Evolutionary conservation across 1,140 invertebrate species (phyloP).

Genomic region (Micrasema longulum): DNA sequence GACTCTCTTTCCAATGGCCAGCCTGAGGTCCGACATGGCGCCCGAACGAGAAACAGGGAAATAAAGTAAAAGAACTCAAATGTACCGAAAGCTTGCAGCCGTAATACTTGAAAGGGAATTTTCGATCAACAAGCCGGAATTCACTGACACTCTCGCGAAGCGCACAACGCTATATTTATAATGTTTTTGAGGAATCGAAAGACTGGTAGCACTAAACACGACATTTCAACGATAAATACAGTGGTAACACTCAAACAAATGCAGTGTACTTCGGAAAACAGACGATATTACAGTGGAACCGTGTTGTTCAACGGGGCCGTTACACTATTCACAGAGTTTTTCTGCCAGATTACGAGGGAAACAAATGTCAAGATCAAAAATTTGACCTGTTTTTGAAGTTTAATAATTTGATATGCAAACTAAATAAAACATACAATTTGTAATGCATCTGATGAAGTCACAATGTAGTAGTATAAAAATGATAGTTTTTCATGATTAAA

Average conservation of each 20-base stretch:
- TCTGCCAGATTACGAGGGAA: constrained; percentile 7
- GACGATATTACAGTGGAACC: not conserved
- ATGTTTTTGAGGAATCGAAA: no score
- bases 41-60: not conserved
- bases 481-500: no score
- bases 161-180: no score
- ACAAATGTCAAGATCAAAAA: not conserved
- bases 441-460: not conserved
- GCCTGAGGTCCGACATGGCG: constrained; percentile 64
- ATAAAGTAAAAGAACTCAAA: not conserved
- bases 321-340: constrained; percentile 1
- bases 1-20: constrained; percentile 65
- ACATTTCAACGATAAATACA: not conserved
- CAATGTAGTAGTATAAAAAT: no score
- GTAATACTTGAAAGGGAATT: not conserved
- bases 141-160: no score
- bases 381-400: no score
- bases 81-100: not conserved
- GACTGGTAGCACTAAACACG: not conserved
- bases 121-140: not conserved
- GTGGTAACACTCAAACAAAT: no score
- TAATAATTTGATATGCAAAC: no score
- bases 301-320: not conserved
- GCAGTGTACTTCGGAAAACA: constrained; percentile 2
- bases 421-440: not conserved